Base-by-base conservation (phyloP, 1,140 invertebrate species). In the Brachionus rotundiformis region DNA sequence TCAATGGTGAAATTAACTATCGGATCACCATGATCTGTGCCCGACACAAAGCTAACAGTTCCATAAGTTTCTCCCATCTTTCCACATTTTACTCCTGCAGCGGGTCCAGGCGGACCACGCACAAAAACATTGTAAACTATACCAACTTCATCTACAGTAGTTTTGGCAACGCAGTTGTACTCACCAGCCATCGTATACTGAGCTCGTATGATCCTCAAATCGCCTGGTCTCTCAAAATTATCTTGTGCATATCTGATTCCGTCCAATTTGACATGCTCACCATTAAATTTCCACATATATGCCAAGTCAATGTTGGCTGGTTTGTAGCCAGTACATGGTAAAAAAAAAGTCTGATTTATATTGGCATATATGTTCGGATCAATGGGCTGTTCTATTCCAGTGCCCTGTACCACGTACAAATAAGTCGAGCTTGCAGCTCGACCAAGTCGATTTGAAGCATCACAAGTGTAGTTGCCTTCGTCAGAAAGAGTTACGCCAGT, bases 111-210 rank as follows among this genome's bases (percentile, higher is more conserved):
- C 29, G 81, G 90, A 93, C 93, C 91, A 83, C 94, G 87, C n/a
- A 98, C 94, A 84, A 93, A 92, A 0, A 98, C 88, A 68, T 91
- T 89, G 33, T 94, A 94, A 83, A 90, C 89, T 49, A 92, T 94
- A 85, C 93, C 92, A 85, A 94, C 94, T 2, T 88, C 89, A 25
- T 95, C 94, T 82, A 85, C 82, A 63, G 91, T 89, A 87, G 98
- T 98, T 82, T 91, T 91, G 0, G 95, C 95, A 16, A 91, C 90
- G 86, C 96, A 98, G 19, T 82, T 83, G 83, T 87, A 88, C 6
- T 65, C 27, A 0, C 87, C 87, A 13, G 77, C 82, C 33, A 87
- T 86, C 6, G 82, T 80, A 47, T 84, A 85, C 82, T 86, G 84
- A 13, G 84, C 84, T 71, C 84, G 84, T 25, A 83, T 77, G 8